These are phyloP conservation scores for Xenopus laevis DNA, from an alignment of 2,113 vertebrate genomes.

Conservation along the genomic window DNA sequence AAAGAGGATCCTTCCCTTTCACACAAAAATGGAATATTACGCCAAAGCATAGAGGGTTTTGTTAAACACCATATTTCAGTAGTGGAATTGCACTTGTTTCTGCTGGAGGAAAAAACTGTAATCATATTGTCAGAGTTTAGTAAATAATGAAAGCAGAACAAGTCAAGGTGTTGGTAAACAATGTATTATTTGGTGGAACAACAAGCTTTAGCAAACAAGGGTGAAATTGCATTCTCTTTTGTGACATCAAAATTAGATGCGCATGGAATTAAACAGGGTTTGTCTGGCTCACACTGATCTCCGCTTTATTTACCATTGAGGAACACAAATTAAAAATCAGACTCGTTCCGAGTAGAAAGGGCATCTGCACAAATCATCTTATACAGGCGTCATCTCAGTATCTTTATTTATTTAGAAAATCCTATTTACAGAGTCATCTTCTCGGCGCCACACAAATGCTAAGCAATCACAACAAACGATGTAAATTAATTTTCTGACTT, in stretches of 20 bases:
- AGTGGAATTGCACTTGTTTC: too few relatives aligned
- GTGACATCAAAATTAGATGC: constrained; percentile 37
- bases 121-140: constrained; percentile 22
- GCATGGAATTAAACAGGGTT: constrained; percentile 2
- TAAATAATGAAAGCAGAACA: constrained; percentile 17
- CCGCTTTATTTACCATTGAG: constrained; percentile 25
- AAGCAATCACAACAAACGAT: too few relatives aligned
- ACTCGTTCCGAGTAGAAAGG: neutral
- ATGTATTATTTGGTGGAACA: constrained; percentile 26
- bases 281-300: neutral
- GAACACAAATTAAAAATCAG: constrained; percentile 33
- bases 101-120: constrained; percentile 3
- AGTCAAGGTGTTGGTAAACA: constrained; percentile 28
- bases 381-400: neutral
- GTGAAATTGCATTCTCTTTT: constrained; percentile 39
- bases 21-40: too few relatives aligned
- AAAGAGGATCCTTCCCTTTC: too few relatives aligned
- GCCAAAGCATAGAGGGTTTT: too few relatives aligned
- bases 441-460: too few relatives aligned
- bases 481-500: too few relatives aligned
- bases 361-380: constrained; percentile 19
- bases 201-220: constrained; percentile 23
- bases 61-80: too few relatives aligned
- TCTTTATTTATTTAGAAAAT: neutral
- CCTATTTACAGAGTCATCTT: too few relatives aligned